Evolutionary conservation across 2,888 invertebrate species (phyloP).

Genomic region (Tipula helvola): DNA sequence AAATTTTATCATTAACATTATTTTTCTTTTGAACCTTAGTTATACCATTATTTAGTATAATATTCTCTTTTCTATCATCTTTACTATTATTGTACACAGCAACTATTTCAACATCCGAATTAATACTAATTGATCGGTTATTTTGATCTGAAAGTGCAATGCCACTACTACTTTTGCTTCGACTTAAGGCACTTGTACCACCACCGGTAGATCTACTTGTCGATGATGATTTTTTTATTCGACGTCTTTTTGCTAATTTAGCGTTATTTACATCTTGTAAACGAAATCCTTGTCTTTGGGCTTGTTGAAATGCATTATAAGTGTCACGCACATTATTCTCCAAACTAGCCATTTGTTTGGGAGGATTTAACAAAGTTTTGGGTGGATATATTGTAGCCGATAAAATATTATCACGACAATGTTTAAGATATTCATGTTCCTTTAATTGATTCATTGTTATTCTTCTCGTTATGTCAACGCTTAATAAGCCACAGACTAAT

Average conservation of each 20-base stretch:
- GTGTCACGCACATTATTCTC: constrained; percentile 29
- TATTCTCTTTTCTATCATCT: not conserved
- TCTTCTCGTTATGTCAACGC: constrained; percentile 62
- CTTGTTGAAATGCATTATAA: constrained; percentile 54
- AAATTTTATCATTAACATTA: not conserved
- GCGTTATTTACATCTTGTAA: constrained; percentile 59
- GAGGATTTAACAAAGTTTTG: constrained; percentile 27
- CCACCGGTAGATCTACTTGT: constrained; percentile 22
- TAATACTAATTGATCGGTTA: constrained; percentile 17
- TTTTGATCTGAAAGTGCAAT: constrained; percentile 18
- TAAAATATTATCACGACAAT: constrained; percentile 9
- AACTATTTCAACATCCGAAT: constrained; percentile 11
- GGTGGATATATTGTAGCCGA: constrained; percentile 20
- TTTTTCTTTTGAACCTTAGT: not conserved
- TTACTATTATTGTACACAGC: not conserved
- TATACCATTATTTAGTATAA: not conserved
- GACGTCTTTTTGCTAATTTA: constrained; percentile 53
- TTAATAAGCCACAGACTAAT: constrained; percentile 61
- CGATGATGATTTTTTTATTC: constrained; percentile 40
- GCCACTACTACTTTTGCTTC: constrained; percentile 25
- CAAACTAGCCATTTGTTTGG: constrained; percentile 42
- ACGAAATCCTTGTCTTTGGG: constrained; percentile 58
- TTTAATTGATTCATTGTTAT: constrained; percentile 54
- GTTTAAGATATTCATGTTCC: constrained; percentile 47
- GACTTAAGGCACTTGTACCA: constrained; percentile 24